These are phyloP conservation scores for Ornithoptera priamus DNA, from an alignment of 2,888 invertebrate genomes.

Conservation along the genomic window DNA sequence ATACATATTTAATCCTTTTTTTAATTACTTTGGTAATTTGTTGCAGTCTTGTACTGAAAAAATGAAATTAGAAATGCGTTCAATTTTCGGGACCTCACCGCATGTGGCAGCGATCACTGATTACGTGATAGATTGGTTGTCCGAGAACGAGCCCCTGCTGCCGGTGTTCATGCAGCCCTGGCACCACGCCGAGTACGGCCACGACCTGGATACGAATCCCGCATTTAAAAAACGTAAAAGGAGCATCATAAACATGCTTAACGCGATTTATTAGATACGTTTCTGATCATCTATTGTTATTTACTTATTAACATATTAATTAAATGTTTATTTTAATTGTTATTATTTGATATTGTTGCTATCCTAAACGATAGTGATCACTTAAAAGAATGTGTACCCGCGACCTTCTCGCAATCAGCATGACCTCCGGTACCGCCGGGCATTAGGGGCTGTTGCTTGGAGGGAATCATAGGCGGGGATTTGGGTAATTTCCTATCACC, in stretches of 20 bases:
- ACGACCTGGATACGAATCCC: conserved; percentile 45
- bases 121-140: conserved; percentile 64
- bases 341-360: neutral
- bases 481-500: too few relatives aligned
- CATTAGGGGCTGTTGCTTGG: too few relatives aligned
- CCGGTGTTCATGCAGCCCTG: conserved; percentile 63
- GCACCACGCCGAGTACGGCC: conserved; percentile 37
- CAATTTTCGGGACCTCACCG: conserved; percentile 55
- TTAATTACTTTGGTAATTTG: neutral
- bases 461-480: too few relatives aligned
- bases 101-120: conserved; percentile 60
- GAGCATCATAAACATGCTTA: conserved; percentile 40
- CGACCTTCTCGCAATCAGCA: too few relatives aligned
- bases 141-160: conserved; percentile 54
- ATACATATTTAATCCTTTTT: neutral
- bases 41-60: conserved; percentile 41
- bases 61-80: conserved; percentile 43
- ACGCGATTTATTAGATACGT: conserved; percentile 37
- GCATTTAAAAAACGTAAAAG: conserved; percentile 42
- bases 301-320: neutral
- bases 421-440: too few relatives aligned
- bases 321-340: neutral
- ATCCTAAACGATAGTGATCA: too few relatives aligned
- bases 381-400: too few relatives aligned
- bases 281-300: neutral